Evolutionary conservation across 2,797 vertebrate genomes (phyloP).

Genomic region (Sylvia borin): DNA sequence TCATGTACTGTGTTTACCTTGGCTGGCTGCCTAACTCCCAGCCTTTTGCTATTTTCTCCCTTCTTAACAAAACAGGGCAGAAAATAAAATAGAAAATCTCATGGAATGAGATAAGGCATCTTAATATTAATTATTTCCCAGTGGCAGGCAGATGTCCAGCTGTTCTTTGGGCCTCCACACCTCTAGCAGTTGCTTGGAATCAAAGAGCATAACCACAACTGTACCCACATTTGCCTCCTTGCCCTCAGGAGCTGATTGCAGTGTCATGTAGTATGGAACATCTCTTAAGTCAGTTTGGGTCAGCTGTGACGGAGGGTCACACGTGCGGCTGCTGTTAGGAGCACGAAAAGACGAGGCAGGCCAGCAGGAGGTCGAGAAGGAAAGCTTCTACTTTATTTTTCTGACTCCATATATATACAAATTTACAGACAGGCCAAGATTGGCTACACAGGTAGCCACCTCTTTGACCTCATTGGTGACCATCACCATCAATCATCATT

Average conservation of each 20-base stretch:
- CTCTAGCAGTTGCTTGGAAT: background rate
- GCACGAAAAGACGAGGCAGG: too few relatives aligned
- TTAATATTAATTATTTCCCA: background rate
- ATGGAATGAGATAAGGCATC: background rate
- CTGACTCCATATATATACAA: too few relatives aligned
- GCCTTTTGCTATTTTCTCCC: background rate
- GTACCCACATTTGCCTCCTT: fast-evolving
- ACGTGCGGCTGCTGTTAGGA: too few relatives aligned
- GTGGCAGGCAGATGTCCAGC: background rate
- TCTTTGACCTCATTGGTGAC: too few relatives aligned
- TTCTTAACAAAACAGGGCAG: background rate
- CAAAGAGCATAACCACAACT: background rate
- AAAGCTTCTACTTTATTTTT: too few relatives aligned
- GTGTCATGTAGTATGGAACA: background rate
- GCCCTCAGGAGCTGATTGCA: background rate
- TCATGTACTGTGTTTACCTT: background rate
- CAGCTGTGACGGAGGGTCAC: too few relatives aligned
- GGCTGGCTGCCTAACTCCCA: background rate
- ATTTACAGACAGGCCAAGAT: too few relatives aligned
- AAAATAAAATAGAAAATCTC: background rate
- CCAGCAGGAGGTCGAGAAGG: too few relatives aligned
- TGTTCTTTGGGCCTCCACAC: background rate
- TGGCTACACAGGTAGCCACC: too few relatives aligned
- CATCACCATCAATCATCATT: too few relatives aligned
- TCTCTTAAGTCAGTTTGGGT: background rate